Evolutionary conservation across 2,888 invertebrate species (phyloP).

Genomic region (Tiliacea aurago): DNA sequence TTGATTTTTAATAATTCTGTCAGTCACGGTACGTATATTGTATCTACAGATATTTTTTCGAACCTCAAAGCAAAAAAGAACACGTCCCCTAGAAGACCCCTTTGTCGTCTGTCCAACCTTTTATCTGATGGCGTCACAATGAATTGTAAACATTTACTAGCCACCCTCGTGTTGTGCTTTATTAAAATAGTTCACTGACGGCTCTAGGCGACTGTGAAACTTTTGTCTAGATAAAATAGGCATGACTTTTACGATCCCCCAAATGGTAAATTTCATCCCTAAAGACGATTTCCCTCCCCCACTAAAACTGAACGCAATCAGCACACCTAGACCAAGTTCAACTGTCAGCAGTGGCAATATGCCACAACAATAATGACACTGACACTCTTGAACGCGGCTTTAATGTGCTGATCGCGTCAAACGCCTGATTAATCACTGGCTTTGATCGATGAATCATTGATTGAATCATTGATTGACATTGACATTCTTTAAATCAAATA

Average conservation of each 20-base stretch:
- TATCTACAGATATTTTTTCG: neutral
- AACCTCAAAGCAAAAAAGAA: neutral
- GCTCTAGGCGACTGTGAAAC: neutral
- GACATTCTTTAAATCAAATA: too few species aligned
- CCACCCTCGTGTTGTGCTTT: neutral
- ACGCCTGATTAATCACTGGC: neutral
- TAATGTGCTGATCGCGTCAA: neutral
- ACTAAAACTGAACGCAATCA: neutral
- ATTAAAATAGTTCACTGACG: constrained; percentile 32
- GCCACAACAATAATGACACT: neutral
- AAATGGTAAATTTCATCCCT: neutral
- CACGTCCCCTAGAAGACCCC: too few species aligned
- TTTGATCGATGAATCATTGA: too few species aligned
- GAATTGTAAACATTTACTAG: constrained; percentile 37
- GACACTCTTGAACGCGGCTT: neutral
- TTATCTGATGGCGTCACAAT: constrained; percentile 39
- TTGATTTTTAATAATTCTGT: neutral
- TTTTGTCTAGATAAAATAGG: neutral
- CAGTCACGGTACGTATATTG: neutral
- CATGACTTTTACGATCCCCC: neutral
- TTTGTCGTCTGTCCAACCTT: neutral
- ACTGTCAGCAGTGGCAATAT: neutral
- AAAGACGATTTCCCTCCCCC: neutral
- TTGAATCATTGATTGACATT: too few species aligned
- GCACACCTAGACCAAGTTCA: neutral